Evolutionary conservation across 1,140 invertebrate genomes (phyloP).

Genomic region (Drosophila pallidifrons): DNA sequence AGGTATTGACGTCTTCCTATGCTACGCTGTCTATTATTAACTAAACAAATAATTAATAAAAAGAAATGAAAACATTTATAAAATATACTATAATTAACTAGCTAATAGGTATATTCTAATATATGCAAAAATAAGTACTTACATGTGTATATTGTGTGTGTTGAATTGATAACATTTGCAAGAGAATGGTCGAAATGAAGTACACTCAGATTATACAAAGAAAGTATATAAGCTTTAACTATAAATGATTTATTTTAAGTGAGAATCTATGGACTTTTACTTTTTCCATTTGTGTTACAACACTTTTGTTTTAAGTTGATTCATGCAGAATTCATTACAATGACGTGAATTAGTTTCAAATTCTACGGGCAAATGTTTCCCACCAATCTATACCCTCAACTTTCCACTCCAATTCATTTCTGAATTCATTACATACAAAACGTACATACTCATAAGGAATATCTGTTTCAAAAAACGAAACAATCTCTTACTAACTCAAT

Average conservation of each 20-base stretch:
- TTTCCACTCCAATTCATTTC: constrained; percentile 11
- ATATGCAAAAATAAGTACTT: constrained; percentile 37
- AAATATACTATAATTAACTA: constrained; percentile 63
- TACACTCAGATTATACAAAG: constrained; percentile 39
- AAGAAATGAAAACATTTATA: constrained; percentile 64
- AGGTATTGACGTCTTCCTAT: constrained; percentile 86
- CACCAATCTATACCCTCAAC: constrained; percentile 42
- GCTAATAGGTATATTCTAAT: constrained; percentile 50
- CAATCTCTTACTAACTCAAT: constrained; percentile 2
- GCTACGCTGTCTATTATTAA: constrained; percentile 85
- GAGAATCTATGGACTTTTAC: constrained; percentile 58
- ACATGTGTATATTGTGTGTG: constrained; percentile 36
- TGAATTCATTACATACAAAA: constrained; percentile 20
- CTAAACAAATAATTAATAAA: constrained; percentile 70
- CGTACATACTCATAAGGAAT: constrained; percentile 16
- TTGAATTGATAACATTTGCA: constrained; percentile 22
- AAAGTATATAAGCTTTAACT: constrained; percentile 45
- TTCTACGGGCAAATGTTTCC: constrained; percentile 40
- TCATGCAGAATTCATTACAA: constrained; percentile 1
- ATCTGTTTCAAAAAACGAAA: neutral
- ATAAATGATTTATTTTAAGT: constrained; percentile 56
- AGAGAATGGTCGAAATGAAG: constrained; percentile 8
- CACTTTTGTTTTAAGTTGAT: constrained; percentile 5
- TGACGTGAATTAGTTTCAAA: constrained; percentile 7
- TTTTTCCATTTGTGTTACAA: constrained; percentile 27